Base-by-base conservation (phyloP, 1,140 invertebrate species). In the Reticulitermes speratus region DNA sequence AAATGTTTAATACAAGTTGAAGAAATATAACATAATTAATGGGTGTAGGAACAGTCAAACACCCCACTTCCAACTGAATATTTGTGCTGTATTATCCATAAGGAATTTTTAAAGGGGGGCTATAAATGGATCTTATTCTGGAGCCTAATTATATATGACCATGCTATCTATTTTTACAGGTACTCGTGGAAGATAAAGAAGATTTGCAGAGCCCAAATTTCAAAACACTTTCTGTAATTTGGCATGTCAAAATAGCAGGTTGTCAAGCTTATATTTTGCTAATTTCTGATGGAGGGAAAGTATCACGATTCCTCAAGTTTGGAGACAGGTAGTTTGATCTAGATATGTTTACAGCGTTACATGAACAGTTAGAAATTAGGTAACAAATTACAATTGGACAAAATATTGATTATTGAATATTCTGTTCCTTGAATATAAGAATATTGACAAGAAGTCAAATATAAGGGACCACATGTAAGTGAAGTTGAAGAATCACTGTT, bases 261-360 rank as follows among this genome's bases (percentile, higher is more conserved):
- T 97, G 96, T 89, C 93, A 95, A 88, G 90, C 93, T 19, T 95
- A 96, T 88, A 89, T 97, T 82, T 94, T 97, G 87, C 91, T 96
- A 25, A 90, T 97, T n/a, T 90, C 94, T 2, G 96, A 96, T 90
- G 95, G 94, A 11, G 88, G 94, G 38, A 94, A 96, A 92, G 91
- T 94, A 11, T 89, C 92, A 0, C 89, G 94, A 87, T 92, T 97
- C 38, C 89, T 97, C 3, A 90, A 91, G 89, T 96, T 95, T 90
- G 93, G 93, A 2, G 95, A 97, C 89, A 93, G 93, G 93, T 95
- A 90, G 89, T 87, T 44, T n/a, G 2, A 44, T 9, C 14, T 45
- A 44, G 25, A 84, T 84, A 19, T 88, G 19, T 21, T 16, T 55
- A 55, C 1, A 0, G 5, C 14, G 5, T 55, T 55, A 21, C 52